Conservation (phyloP, 2,888 invertebrate species). For the Megastigmus dorsalis region DNA sequence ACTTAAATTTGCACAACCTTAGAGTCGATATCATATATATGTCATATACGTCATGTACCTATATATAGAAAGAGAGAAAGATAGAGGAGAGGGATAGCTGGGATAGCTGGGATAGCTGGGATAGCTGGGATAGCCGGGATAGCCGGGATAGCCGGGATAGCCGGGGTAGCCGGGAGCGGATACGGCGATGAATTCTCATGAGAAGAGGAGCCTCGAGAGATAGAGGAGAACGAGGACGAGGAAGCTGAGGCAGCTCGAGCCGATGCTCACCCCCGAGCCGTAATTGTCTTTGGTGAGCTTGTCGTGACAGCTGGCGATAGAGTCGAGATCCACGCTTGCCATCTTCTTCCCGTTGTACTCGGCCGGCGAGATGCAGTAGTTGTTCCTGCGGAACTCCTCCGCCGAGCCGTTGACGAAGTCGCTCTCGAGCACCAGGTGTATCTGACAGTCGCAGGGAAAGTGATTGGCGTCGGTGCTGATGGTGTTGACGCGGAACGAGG, state of each 20-base stretch:
- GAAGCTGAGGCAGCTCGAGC: slow-evolving; percentile 11
- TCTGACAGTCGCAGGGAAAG: slow-evolving; percentile 91
- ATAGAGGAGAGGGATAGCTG: neutral
- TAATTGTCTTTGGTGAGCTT: slow-evolving; percentile 81
- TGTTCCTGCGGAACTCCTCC: slow-evolving; percentile 77
- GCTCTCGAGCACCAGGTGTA: slow-evolving; percentile 85
- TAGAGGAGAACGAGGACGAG: neutral
- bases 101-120: neutral
- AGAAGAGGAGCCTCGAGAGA: slow-evolving; percentile 15
- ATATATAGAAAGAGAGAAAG: neutral
- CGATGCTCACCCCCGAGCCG: slow-evolving; percentile 69
- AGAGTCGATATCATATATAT: slow-evolving; percentile 22
- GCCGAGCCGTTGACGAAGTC: slow-evolving; percentile 83
- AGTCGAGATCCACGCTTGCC: slow-evolving; percentile 80
- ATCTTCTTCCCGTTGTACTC: slow-evolving; percentile 87
- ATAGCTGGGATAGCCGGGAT: neutral
- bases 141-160: neutral
- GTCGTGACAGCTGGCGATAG: slow-evolving; percentile 82
- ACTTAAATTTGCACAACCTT: slow-evolving; percentile 50
- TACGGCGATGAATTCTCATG: neutral
- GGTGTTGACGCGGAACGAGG: slow-evolving; percentile 83
- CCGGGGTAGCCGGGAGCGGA: neutral
- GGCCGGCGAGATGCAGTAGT: slow-evolving; percentile 90
- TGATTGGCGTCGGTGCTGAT: slow-evolving; percentile 86
- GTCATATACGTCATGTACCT: neutral